Base-by-base conservation (phyloP, 2,797 vertebrate genomes). In the Acipenser transmontanus region DNA sequence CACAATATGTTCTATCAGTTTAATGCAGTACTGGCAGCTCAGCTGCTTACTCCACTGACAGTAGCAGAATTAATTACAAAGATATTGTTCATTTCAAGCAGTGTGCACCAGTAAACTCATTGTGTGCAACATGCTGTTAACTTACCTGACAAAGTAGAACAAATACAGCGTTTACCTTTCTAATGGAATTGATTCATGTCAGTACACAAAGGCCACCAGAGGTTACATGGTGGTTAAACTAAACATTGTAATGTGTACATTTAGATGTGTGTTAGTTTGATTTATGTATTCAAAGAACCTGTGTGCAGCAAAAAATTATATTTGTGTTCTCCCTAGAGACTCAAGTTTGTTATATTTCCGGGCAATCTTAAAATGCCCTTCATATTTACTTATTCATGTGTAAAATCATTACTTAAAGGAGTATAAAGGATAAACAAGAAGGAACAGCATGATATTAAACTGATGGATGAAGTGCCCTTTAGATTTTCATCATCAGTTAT, bases 11-110 rank as follows among this genome's bases (percentile, higher is more conserved):
- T 61, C 7, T 6, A 8, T 61, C 60, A 8, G 12, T 20, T 34
- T 61, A 61, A 61, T 61, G 9, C 76, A 76, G 77, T 82, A 73
- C 75, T 79, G 70, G 76, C 76, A 73, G 76, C 76, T 67, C 73
- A 75, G 77, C 75, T 71, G 73, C 66, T 73, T 49, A 63, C 59
- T 73, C 69, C 65, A 68, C 74, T 85, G 83, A 86, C 83, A 83
- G 78, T 77, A 71, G 67, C 75, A 73, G 83, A 85, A 87, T 89
- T 88, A 82, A 90, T 88, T 87, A 87, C 79, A 79, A 73, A 75
- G 73, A 61, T 77, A 63, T 80, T 72, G 70, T 81, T 86, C 82
- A 87, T 86, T 88, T 82, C 76, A 80, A 80, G 76, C 78, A 83
- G 78, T 74, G 80, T 68, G 68, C 73, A 71, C 76, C 70, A 71